These are phyloP conservation scores for Anolis sagrei DNA, from an alignment of 2,113 vertebrate species.

Conservation along the genomic window DNA sequence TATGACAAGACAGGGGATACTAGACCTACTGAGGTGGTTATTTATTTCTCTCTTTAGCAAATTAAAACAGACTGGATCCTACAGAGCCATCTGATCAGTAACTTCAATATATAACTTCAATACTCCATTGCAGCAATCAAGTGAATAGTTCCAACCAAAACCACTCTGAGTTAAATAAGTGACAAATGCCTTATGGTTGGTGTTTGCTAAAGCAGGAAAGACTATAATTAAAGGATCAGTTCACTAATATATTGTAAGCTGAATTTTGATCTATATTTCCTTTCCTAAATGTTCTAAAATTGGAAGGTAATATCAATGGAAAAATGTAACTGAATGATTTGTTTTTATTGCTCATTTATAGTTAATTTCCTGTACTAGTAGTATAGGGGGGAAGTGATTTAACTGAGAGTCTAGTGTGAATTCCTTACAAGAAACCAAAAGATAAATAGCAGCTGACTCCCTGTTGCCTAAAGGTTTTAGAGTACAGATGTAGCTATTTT, in stretches of 20 bases:
- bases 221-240: conserved; percentile 52
- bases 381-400: conserved; percentile 72
- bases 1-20: not conserved
- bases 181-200: conserved; percentile 44
- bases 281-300: conserved; percentile 65
- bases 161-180: conserved; percentile 32
- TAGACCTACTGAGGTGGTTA: conserved; percentile 37
- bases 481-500: conserved; percentile 50
- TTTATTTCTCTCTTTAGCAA: not conserved
- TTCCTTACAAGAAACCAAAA: conserved; percentile 70
- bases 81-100: not conserved
- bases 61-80: conserved; percentile 42
- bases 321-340: conserved; percentile 73
- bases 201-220: conserved; percentile 57
- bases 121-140: not conserved
- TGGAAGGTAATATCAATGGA: conserved; percentile 72
- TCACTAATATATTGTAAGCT: conserved; percentile 62
- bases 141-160: conserved; percentile 30
- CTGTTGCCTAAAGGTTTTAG: conserved; percentile 65
- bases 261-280: conserved; percentile 62
- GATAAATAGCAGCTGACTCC: conserved; percentile 67
- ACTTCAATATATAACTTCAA: conserved; percentile 2
- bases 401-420: conserved; percentile 69
- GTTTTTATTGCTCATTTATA: conserved; percentile 77
- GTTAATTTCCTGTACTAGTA: conserved; percentile 77